Base-by-base conservation (phyloP, 2,113 vertebrate genomes). In the Physeter macrocephalus region DNA sequence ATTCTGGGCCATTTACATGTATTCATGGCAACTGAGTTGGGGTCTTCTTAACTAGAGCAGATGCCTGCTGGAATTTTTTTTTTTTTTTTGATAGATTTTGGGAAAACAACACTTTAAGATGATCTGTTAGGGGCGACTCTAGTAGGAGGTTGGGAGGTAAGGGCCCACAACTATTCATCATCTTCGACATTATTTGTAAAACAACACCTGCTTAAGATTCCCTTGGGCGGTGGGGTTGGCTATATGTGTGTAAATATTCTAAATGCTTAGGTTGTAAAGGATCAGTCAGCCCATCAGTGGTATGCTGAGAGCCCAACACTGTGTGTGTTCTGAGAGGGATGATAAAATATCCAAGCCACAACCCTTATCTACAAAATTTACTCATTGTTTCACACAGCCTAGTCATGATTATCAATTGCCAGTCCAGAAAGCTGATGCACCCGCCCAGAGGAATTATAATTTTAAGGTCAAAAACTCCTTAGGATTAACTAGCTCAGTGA, bases 141-240 rank as follows among this genome's bases (percentile, higher is more conserved):
- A 54, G 77, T 64, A 57, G 27, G 11, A 95, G 9, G 14, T 64
- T n/a, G 81, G 87, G 49, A 83, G 25, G 59, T 31, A 89, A 97
- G 90, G 15, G 6, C 80, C 77, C 81, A 78, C 18, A 91, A 59
- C 11, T 77, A 92, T 95, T 83, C 5, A 94, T 94, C 86, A 97
- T 89, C 20, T 89, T 83, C 83, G 67, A 95, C 92, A 95, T 89
- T 94, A 93, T 93, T 97, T 96, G 78, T 87, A 93, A 93, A 97
- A 93, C 78, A 97, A 52, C 92, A 95, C 62, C 72, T 93, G 89
- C 82, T 97, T 94, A 94, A 83, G 72, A 43, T 94, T 49, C 78
- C 86, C 80, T 78, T 97, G 62, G 49, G 41, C 46, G 36, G 36
- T 41, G 12, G 13, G 27, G 6, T 80, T 64, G 31, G 12, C 66